Evolutionary conservation across 2,888 invertebrate species (phyloP).

Genomic region (Minunthozetes semirufus): DNA sequence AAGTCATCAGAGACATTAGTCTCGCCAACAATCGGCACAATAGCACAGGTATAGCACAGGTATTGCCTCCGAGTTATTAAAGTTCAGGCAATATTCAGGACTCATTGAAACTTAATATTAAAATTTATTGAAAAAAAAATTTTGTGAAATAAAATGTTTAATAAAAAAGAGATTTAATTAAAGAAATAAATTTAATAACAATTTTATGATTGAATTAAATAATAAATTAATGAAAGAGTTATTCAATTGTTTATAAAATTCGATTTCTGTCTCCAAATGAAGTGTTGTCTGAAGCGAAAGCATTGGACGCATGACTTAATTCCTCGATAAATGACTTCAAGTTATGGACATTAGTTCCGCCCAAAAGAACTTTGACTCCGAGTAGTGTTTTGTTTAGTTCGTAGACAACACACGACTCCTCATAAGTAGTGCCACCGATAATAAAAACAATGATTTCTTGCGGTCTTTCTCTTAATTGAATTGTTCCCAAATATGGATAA

Average conservation of each 20-base stretch:
- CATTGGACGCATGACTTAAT: constrained; percentile 26
- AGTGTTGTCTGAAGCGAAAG: background rate
- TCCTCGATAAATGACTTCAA: constrained; percentile 40
- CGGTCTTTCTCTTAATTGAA: constrained; percentile 56
- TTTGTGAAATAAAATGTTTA: too few relatives aligned
- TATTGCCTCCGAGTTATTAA: too few relatives aligned
- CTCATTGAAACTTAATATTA: too few relatives aligned
- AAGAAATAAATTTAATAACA: too few relatives aligned
- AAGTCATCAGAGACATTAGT: too few relatives aligned
- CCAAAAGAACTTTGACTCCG: constrained; percentile 69
- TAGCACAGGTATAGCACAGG: too few relatives aligned
- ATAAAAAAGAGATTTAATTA: too few relatives aligned
- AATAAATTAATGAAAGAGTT: background rate
- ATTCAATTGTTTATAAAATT: background rate
- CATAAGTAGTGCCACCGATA: constrained; percentile 92
- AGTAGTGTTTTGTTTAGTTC: constrained; percentile 67
- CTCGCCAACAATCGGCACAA: too few relatives aligned
- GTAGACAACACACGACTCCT: constrained; percentile 81
- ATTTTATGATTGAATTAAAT: background rate
- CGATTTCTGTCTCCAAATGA: background rate
- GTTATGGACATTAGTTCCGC: constrained; percentile 88
- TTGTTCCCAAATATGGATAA: constrained; percentile 71
- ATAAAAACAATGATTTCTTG: constrained; percentile 94
- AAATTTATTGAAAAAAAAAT: too few relatives aligned
- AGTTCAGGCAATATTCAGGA: too few relatives aligned